Conservation (phyloP, 2,797 vertebrate species). For the Accipiter fasciatus region DNA sequence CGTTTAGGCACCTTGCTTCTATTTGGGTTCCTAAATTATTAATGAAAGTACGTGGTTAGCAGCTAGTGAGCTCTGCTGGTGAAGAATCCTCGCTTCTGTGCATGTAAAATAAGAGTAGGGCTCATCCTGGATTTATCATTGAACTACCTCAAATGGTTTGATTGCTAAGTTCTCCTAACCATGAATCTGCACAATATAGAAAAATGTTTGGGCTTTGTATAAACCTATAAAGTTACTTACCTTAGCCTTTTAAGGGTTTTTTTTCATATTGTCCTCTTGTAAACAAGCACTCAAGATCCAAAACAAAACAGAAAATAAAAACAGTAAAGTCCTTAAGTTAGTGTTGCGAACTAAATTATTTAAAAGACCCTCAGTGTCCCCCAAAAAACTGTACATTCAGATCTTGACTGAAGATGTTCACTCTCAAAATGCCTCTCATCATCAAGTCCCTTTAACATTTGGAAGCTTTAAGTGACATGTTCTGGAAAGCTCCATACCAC, state of each 20-base stretch:
- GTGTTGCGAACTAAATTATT: neutral
- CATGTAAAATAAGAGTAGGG: neutral
- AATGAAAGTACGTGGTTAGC: neutral
- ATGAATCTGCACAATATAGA: accelerated
- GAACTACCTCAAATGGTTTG: neutral
- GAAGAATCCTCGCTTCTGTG: neutral
- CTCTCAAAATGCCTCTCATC: neutral
- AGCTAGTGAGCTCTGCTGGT: neutral
- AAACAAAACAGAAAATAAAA: neutral
- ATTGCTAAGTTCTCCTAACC: neutral
- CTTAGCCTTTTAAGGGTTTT: neutral
- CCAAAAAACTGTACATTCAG: neutral
- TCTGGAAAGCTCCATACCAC: neutral
- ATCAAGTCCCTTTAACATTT: neutral
- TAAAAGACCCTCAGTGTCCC: neutral
- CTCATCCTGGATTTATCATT: neutral
- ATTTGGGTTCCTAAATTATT: neutral
- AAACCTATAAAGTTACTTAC: neutral
- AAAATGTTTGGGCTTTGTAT: neutral
- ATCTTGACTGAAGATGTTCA: neutral
- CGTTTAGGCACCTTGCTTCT: neutral
- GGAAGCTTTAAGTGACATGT: neutral
- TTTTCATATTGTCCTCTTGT: neutral
- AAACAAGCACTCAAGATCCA: neutral
- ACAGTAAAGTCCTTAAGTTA: neutral